These are phyloP conservation scores for Halcyon senegalensis DNA, from an alignment of 2,113 vertebrate species.

Conservation along the genomic window DNA sequence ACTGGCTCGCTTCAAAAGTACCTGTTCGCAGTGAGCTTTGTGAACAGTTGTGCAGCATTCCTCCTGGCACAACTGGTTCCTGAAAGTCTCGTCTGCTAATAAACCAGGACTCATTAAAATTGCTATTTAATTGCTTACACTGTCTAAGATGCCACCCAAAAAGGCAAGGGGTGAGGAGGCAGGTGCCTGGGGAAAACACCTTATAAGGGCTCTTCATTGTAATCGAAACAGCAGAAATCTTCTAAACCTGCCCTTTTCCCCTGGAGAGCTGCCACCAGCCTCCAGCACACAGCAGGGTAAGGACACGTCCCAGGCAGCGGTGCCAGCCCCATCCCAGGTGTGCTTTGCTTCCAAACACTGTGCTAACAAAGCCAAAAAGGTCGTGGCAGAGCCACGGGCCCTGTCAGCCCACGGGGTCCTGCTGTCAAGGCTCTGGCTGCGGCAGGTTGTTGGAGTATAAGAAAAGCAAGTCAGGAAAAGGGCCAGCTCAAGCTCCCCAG, in stretches of 20 bases:
- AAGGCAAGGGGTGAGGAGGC: rapidly evolving
- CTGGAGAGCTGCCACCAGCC: neutral
- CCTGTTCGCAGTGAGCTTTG: rapidly evolving
- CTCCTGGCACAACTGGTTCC: neutral
- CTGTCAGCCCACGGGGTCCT: neutral
- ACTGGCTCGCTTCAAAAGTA: rapidly evolving
- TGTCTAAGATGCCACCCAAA: neutral
- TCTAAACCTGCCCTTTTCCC: neutral
- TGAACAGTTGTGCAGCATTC: neutral
- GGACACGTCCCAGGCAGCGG: neutral
- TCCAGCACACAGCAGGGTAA: neutral
- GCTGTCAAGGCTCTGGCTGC: rapidly evolving
- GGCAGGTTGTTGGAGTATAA: neutral
- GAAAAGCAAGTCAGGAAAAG: neutral
- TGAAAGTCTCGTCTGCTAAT: neutral
- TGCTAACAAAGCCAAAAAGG: neutral
- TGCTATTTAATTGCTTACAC: neutral
- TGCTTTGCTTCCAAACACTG: neutral
- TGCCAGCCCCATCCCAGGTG: neutral
- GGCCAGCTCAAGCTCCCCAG: neutral
- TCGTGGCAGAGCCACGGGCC: neutral
- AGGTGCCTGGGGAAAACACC: neutral
- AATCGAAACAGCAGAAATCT: neutral
- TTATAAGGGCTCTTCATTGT: neutral
- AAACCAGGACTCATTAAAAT: neutral